Percentiles rank a stretch among this genome's conserved stretches.
phyloP scores from a whole-genome alignment of 2,113 vertebrate genomes.

The Lipophrys pholis region DNA sequence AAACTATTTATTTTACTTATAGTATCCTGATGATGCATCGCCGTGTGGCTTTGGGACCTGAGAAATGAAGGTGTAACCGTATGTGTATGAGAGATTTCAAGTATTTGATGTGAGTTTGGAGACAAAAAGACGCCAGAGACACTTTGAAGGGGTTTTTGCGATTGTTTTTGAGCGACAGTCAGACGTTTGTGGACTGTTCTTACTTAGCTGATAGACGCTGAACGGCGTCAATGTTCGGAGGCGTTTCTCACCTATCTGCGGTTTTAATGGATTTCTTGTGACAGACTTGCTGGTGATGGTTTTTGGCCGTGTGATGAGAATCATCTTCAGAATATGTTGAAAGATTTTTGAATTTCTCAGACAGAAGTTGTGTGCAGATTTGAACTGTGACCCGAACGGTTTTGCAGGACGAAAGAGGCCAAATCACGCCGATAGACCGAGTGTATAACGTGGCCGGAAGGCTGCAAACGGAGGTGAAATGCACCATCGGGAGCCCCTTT shows the following conservation, averaged over 20 bases:
- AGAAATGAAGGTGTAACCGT: slow-evolving; percentile 35
- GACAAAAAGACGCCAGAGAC: slow-evolving; percentile 29
- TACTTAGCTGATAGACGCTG: slow-evolving; percentile 42
- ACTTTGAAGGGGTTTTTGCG: slow-evolving; percentile 28
- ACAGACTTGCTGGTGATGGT: slow-evolving; percentile 15
- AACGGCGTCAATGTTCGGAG: slow-evolving; percentile 54
- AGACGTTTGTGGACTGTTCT: slow-evolving; percentile 2
- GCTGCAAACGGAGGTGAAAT: no score
- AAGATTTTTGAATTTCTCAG: slow-evolving; percentile 4
- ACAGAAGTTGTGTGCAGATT: neutral
- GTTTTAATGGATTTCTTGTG: slow-evolving; percentile 10
- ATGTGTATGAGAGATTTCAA: slow-evolving; percentile 51
- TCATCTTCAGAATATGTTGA: slow-evolving; percentile 6
- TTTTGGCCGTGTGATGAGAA: slow-evolving; percentile 7
- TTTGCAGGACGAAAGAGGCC: neutral
- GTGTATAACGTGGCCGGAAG: no score
- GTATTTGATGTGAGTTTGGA: slow-evolving; percentile 28
- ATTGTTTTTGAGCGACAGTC: slow-evolving; percentile 22
- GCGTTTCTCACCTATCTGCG: slow-evolving; percentile 35
- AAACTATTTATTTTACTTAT: slow-evolving; percentile 76
- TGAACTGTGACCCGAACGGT: no score
- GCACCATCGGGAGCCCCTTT: no score
- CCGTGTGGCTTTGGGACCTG: slow-evolving; percentile 33
- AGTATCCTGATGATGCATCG: slow-evolving; percentile 49
- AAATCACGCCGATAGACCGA: no score